Evolutionary conservation across 1,140 invertebrate species (phyloP).

Genomic region (Oedothorax gibbosus): DNA sequence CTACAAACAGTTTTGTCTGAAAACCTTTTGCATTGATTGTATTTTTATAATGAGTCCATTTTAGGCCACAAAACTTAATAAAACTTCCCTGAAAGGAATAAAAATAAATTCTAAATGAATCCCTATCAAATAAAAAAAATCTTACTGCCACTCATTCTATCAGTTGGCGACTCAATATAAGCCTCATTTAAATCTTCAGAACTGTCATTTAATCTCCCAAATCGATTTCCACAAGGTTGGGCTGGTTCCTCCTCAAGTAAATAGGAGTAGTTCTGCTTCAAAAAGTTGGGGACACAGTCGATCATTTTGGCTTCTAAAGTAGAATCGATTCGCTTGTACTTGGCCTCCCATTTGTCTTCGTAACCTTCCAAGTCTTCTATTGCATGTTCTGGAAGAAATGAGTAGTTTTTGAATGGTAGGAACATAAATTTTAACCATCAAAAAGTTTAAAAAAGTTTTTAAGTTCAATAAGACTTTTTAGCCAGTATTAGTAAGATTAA

Average conservation of each 20-base stretch:
- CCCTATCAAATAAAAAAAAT: no score
- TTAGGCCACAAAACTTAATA: not conserved
- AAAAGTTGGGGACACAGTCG: conserved; percentile 37
- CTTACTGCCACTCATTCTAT: conserved; percentile 1
- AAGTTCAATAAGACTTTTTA: no score
- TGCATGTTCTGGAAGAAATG: conserved; percentile 32
- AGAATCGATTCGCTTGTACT: conserved; percentile 29
- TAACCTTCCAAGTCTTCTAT: conserved; percentile 52
- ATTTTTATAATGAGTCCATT: no score
- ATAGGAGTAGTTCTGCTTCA: conserved; percentile 40
- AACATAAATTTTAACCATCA: no score
- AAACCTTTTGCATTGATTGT: no score
- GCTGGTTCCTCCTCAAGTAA: conserved; percentile 22
- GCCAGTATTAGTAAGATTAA: no score
- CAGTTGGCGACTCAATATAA: conserved; percentile 29
- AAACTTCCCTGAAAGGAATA: no score
- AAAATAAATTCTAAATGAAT: not conserved
- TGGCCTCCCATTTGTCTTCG: conserved; percentile 34
- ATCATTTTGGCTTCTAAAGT: conserved; percentile 10
- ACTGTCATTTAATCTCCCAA: conserved; percentile 10
- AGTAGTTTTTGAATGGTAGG: no score
- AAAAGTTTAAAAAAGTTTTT: no score
- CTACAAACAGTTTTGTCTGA: no score
- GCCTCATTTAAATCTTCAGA: conserved; percentile 19
- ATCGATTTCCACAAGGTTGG: conserved; percentile 10